phyloP scores from a whole-genome alignment of 2,113 vertebrate genomes.

The Seriola rivoliana region DNA sequence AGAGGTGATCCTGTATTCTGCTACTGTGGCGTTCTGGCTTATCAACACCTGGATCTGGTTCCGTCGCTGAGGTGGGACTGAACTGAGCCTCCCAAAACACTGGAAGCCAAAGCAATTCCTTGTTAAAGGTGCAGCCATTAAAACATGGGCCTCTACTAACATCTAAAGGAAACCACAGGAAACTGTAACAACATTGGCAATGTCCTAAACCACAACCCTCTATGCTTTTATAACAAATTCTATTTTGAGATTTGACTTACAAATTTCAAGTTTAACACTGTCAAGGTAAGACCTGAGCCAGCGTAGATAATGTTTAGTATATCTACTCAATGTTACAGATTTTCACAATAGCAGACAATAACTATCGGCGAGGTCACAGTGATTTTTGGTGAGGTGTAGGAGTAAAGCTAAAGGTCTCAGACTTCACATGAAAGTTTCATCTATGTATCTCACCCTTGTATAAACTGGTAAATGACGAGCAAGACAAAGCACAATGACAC shows the following conservation, averaged over 20 bases:
- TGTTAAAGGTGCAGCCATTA: conserved; percentile 32
- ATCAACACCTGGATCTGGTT: conserved; percentile 98
- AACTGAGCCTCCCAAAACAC: conserved; percentile 41
- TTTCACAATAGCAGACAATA: background rate
- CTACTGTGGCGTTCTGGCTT: conserved; percentile 96
- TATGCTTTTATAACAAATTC: background rate
- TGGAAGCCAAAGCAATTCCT: conserved; percentile 58
- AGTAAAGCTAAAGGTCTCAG: background rate
- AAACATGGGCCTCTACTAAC: background rate
- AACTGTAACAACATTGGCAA: background rate
- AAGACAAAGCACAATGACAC: conserved; percentile 21
- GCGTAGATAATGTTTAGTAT: background rate
- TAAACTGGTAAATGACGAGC: background rate
- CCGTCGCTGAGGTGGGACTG: conserved; percentile 86
- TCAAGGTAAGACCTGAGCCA: background rate
- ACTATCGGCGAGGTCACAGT: background rate
- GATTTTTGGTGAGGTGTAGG: background rate
- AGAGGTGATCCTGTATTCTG: conserved; percentile 95
- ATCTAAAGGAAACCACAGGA: background rate
- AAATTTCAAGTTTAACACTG: background rate
- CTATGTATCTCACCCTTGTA: background rate
- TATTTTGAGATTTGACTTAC: background rate
- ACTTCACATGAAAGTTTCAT: background rate
- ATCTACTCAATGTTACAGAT: background rate
- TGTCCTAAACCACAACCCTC: background rate